Evolutionary conservation across 2,113 vertebrate genomes (phyloP).

Genomic region (Petroica traversi): DNA sequence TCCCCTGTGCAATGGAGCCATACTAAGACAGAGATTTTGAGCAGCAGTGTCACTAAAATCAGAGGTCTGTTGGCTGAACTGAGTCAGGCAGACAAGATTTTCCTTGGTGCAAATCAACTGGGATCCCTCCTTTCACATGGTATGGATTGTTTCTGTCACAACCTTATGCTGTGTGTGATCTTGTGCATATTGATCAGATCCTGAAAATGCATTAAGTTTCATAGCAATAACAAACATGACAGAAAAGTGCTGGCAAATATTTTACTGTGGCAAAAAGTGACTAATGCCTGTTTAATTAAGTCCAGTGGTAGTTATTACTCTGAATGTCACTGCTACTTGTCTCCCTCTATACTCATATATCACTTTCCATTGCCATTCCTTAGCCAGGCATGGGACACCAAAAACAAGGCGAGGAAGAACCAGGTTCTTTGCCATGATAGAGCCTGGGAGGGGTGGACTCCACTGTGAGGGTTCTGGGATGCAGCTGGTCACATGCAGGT

Average conservation of each 20-base stretch:
- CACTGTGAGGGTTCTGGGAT: fast-evolving
- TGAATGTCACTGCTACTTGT: neutral
- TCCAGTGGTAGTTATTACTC: neutral
- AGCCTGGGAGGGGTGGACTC: neutral
- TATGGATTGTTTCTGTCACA: neutral
- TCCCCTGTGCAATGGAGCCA: neutral
- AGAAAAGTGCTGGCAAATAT: neutral
- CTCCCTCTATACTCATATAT: fast-evolving
- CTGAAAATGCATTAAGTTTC: fast-evolving
- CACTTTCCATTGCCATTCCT: neutral
- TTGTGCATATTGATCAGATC: neutral
- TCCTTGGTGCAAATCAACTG: neutral
- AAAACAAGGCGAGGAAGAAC: neutral
- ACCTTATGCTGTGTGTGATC: neutral
- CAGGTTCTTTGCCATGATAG: neutral
- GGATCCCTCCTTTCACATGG: neutral
- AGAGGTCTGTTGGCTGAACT: neutral
- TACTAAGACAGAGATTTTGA: neutral
- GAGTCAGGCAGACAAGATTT: neutral
- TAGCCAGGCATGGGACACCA: neutral
- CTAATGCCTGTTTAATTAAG: neutral
- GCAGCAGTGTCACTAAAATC: neutral
- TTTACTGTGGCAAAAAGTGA: neutral
- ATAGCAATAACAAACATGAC: neutral
- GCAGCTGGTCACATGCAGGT: neutral